phyloP scores from a whole-genome alignment of 1,140 invertebrate genomes.

The Drosophila setifemur region DNA sequence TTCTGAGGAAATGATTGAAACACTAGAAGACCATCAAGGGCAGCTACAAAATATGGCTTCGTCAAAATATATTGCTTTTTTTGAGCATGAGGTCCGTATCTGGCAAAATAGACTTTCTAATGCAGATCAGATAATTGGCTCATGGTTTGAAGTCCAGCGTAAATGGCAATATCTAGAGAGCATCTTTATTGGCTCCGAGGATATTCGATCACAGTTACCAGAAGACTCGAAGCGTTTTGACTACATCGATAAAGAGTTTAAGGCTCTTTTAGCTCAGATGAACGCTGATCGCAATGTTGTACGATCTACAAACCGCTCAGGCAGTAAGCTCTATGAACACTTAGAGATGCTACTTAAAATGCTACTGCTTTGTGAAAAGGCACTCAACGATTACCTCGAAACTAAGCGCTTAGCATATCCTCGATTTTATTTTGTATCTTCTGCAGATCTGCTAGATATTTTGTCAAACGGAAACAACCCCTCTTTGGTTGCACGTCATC shows the following conservation, averaged over 20 bases:
- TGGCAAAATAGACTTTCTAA: slow-evolving; percentile 97
- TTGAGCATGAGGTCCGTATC: slow-evolving; percentile 94
- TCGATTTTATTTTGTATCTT: slow-evolving; percentile 98
- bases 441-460: slow-evolving; percentile 97
- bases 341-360: slow-evolving; percentile 93
- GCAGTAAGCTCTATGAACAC: slow-evolving; percentile 89
- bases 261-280: slow-evolving; percentile 85
- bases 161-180: slow-evolving; percentile 98
- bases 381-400: slow-evolving; percentile 97
- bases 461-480: slow-evolving; percentile 98
- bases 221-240: slow-evolving; percentile 96
- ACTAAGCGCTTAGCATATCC: slow-evolving; percentile 98
- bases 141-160: slow-evolving; percentile 98
- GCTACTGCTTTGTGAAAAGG: slow-evolving; percentile 98
- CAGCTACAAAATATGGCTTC: slow-evolving; percentile 91
- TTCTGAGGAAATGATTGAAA: slow-evolving; percentile 97
- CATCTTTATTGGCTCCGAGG: slow-evolving; percentile 98
- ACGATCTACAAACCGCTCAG: slow-evolving; percentile 93
- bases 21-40: slow-evolving; percentile 98
- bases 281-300: slow-evolving; percentile 92
- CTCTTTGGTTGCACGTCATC: slow-evolving; percentile 91
- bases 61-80: slow-evolving; percentile 98
- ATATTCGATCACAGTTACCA: slow-evolving; percentile 96
- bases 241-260: slow-evolving; percentile 95
- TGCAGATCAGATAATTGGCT: slow-evolving; percentile 95